Evolutionary conservation across 2,888 invertebrate species (phyloP).

Genomic region (Brachypalpus laphriformis): DNA sequence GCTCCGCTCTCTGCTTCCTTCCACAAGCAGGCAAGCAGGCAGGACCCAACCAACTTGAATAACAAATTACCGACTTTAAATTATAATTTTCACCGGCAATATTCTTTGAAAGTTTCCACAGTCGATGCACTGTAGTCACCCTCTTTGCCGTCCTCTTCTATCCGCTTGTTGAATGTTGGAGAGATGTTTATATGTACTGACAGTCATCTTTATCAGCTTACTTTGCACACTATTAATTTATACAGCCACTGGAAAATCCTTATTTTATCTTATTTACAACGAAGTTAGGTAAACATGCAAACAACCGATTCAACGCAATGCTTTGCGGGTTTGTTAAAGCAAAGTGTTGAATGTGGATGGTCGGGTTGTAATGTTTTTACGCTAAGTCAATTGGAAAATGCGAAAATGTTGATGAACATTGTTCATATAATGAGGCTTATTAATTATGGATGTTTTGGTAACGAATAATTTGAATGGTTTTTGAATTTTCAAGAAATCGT

Average conservation of each 20-base stretch:
- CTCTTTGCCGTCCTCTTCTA: slow-evolving; percentile 13
- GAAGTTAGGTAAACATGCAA: slow-evolving; percentile 65
- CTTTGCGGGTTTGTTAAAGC: slow-evolving; percentile 41
- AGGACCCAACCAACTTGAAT: slow-evolving; percentile 71
- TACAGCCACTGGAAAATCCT: slow-evolving; percentile 72
- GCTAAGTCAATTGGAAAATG: slow-evolving; percentile 50
- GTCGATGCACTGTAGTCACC: slow-evolving; percentile 36
- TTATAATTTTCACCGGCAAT: slow-evolving; percentile 73
- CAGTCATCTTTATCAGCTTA: slow-evolving; percentile 72
- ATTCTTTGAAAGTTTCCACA: slow-evolving; percentile 71
- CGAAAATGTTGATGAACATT: slow-evolving; percentile 40
- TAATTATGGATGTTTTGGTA: neutral
- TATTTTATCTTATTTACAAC: slow-evolving; percentile 68
- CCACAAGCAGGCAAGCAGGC: slow-evolving; percentile 25
- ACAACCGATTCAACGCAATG: slow-evolving; percentile 48
- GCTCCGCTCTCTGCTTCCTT: slow-evolving; percentile 23
- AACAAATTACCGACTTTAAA: slow-evolving; percentile 73
- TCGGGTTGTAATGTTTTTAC: slow-evolving; percentile 8
- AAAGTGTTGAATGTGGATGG: slow-evolving; percentile 14
- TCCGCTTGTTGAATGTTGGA: slow-evolving; percentile 52
- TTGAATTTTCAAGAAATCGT: too few relatives aligned
- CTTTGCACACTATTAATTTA: slow-evolving; percentile 73
- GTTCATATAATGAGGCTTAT: slow-evolving; percentile 18
- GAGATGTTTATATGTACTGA: slow-evolving; percentile 66
- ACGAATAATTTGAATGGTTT: neutral